Base-by-base conservation (phyloP, 2,888 invertebrate genomes). In the Cataglyphis altisquamis region DNA sequence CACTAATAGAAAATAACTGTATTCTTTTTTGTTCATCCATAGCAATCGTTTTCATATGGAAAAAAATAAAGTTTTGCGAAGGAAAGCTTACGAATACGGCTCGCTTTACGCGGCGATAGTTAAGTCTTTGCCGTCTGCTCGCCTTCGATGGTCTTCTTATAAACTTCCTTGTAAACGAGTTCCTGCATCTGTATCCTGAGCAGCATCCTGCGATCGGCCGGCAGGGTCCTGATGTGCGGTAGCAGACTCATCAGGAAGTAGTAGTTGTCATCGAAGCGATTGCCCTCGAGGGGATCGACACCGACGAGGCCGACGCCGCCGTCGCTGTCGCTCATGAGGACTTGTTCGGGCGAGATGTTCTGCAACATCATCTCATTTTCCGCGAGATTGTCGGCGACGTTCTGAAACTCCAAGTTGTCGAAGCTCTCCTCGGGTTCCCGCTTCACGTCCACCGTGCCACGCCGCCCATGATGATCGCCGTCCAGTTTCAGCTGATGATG, bases 121-220 rank as follows among this genome's bases (percentile, higher is more conserved):
- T 80, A 80, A 80, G 78, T 80, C 45, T 80, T 80, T 12, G 60
- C 21, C 36, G 60, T 80, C 36, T 68, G 60, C 18, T 80, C 78
- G 36, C 80, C 83, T 12, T 91, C 90, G 62, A 74, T 39, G 63
- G 68, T 86, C 88, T 92, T 94, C 73, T 92, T 92, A 81, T 94
- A 94, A 29, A 94, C 93, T 82, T 94, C 93, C 75, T 93, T 92
- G 85, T 95, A 95, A 84, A 95, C 94, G 73, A 95, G 82, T 83
- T 95, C 94, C 75, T 95, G 95, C 92, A 95, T 95, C 83, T 94
- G 94, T 90, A 95, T 94, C 85, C 95, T 89, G 2, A 95, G 92
- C 73, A 93, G 90, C 92, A 95, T 94, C 85, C 94, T 91, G 57
- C 94, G 90, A 67, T 94, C 94, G 10, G 94, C 92, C 4, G 95